A percentile compares a stretch with the other conserved stretches of the same genome.
Evolutionary conservation across 53 echinoderm and acorn worm species (phyloP).

Genomic region (Crossaster papposus): DNA sequence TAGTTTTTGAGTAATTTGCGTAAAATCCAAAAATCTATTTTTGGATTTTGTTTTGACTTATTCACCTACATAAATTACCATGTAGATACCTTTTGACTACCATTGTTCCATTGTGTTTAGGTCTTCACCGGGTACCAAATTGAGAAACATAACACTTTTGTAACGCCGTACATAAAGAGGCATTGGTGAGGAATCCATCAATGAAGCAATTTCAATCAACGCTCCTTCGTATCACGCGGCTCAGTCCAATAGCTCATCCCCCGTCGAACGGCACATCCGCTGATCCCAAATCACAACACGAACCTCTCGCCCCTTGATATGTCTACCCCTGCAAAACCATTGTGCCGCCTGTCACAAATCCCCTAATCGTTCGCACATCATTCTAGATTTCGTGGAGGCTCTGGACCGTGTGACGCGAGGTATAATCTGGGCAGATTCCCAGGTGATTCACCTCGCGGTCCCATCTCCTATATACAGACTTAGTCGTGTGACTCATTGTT

Average conservation of each 20-base stretch:
- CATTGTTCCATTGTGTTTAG: too few relatives aligned
- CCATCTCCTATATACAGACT: neutral
- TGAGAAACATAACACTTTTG: too few relatives aligned
- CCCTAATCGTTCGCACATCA: conserved; percentile 16
- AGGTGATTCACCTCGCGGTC: conserved; percentile 7
- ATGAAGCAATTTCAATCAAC: neutral
- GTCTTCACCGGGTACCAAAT: too few relatives aligned
- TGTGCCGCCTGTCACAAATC: conserved; percentile 9
- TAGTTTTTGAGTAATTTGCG: too few relatives aligned
- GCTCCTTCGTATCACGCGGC: neutral
- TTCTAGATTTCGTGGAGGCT: conserved; percentile 4
- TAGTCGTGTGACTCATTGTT: neutral
- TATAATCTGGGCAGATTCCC: neutral
- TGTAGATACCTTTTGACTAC: too few relatives aligned
- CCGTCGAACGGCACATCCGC: neutral
- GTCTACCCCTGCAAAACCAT: neutral
- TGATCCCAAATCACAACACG: conserved; percentile 48
- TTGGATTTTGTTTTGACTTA: too few relatives aligned
- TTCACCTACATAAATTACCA: too few relatives aligned
- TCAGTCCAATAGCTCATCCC: neutral
- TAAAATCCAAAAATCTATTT: too few relatives aligned
- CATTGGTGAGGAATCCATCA: too few relatives aligned
- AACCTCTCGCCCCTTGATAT: neutral
- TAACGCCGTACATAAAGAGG: too few relatives aligned
- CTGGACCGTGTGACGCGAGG: neutral